Evolutionary conservation across 2,113 vertebrate species (phyloP).

Genomic region (Pontoporia blainvillei): DNA sequence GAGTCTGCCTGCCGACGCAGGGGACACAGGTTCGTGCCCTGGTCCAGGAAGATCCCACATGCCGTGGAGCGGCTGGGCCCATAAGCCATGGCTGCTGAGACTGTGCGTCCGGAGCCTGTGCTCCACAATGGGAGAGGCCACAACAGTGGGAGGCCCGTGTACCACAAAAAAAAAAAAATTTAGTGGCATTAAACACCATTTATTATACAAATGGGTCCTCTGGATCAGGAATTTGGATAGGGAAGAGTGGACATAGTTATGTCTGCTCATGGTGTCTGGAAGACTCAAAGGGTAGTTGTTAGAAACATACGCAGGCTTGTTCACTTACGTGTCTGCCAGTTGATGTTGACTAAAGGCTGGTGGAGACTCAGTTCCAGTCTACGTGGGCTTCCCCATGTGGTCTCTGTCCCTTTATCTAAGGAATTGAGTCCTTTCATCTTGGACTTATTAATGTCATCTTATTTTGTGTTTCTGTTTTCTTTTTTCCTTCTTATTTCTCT

Average conservation of each 20-base stretch:
- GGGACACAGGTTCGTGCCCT: too few species aligned
- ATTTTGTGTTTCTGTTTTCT: background rate
- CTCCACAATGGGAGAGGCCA: too few species aligned
- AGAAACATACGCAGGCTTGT: background rate
- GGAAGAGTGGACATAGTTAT: background rate
- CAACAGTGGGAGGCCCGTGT: too few species aligned
- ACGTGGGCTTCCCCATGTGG: rapidly evolving
- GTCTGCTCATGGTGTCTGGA: background rate
- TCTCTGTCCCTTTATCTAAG: background rate
- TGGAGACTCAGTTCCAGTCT: background rate
- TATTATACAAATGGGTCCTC: background rate
- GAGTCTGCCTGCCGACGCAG: too few species aligned
- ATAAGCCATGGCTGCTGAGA: too few species aligned
- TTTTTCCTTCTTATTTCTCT: background rate
- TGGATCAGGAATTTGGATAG: background rate
- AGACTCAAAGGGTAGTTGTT: background rate
- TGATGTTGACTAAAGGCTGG: background rate
- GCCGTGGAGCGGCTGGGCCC: too few species aligned
- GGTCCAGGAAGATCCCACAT: too few species aligned
- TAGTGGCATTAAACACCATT: background rate
- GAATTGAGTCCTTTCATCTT: background rate
- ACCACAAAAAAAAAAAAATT: too few species aligned
- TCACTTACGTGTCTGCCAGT: background rate
- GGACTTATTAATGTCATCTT: background rate
- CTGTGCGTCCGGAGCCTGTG: too few species aligned